Evolutionary conservation across 2,888 invertebrate species (phyloP).

Genomic region (Synanthedon vespiformis): DNA sequence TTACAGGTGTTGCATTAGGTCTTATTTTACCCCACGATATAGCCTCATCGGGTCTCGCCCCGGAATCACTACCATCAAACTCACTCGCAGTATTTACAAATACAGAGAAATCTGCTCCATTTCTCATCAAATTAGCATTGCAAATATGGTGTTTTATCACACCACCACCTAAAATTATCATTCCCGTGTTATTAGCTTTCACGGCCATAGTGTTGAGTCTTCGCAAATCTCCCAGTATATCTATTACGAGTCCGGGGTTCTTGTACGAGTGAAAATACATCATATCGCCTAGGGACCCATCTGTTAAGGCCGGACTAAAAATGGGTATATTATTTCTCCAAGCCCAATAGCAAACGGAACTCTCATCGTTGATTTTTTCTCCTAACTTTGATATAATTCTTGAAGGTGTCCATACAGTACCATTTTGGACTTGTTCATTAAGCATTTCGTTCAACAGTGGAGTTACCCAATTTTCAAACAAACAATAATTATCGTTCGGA

Average conservation of each 20-base stretch:
- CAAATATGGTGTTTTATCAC: slow-evolving; percentile 99
- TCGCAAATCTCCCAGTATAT: slow-evolving; percentile 91
- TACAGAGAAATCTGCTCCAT: slow-evolving; percentile 96
- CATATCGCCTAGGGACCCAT: slow-evolving; percentile 98
- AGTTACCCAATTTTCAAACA: slow-evolving; percentile 97
- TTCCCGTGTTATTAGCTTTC: slow-evolving; percentile 92
- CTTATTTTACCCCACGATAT: slow-evolving; percentile 99
- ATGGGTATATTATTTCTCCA: slow-evolving; percentile 96
- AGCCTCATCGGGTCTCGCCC: slow-evolving; percentile 98
- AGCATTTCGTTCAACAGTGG: slow-evolving; percentile 93
- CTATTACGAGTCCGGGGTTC: slow-evolving; percentile 91
- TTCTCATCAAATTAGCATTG: slow-evolving; percentile 99
- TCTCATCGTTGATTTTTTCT: slow-evolving; percentile 88
- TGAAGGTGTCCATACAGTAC: slow-evolving; percentile 87
- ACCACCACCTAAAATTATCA: slow-evolving; percentile 96
- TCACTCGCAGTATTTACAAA: slow-evolving; percentile 96
- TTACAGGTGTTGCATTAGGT: slow-evolving; percentile 88
- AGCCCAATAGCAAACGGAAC: slow-evolving; percentile 97
- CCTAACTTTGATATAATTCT: slow-evolving; percentile 78
- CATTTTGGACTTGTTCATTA: slow-evolving; percentile 82
- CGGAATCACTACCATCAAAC: slow-evolving; percentile 98
- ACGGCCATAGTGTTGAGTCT: slow-evolving; percentile 94
- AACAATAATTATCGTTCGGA: slow-evolving; percentile 98
- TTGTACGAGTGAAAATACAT: slow-evolving; percentile 97
- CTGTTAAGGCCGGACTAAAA: slow-evolving; percentile 97